A percentile compares a stretch with the other conserved stretches of the same genome.
Evolutionary conservation across 2,113 vertebrate species (phyloP).

Genomic region (Puffinus mauretanicus): DNA sequence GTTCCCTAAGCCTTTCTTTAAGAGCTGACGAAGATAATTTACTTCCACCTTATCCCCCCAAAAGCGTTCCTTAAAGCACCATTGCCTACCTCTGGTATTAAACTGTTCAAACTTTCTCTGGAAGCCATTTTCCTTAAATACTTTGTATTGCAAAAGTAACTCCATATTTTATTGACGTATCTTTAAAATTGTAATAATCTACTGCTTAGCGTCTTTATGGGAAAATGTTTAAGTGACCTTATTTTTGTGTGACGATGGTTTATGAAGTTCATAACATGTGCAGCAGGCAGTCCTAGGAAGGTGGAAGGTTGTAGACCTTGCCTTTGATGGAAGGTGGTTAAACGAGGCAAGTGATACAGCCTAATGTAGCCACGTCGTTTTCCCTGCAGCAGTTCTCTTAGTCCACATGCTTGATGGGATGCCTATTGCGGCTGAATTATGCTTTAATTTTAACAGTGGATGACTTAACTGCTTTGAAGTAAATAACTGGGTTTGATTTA

Average conservation of each 20-base stretch:
- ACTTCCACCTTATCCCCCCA: neutral
- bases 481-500: slow-evolving; percentile 66
- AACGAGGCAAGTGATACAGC: neutral
- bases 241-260: neutral
- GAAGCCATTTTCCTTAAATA: neutral
- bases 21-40: neutral
- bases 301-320: neutral
- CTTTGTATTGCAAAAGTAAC: neutral
- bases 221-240: neutral
- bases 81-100: neutral
- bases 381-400: neutral
- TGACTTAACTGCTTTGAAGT: slow-evolving; percentile 60
- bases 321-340: neutral
- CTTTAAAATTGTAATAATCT: neutral
- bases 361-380: neutral
- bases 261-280: neutral
- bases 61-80: neutral
- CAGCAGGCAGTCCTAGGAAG: neutral
- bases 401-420: neutral
- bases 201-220: neutral
- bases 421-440: slow-evolving; percentile 45
- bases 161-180: neutral
- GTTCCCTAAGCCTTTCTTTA: neutral
- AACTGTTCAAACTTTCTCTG: neutral
- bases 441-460: slow-evolving; percentile 61